These are phyloP conservation scores for Parnassius glacialis DNA, from an alignment of 2,888 invertebrate species.

Conservation along the genomic window DNA sequence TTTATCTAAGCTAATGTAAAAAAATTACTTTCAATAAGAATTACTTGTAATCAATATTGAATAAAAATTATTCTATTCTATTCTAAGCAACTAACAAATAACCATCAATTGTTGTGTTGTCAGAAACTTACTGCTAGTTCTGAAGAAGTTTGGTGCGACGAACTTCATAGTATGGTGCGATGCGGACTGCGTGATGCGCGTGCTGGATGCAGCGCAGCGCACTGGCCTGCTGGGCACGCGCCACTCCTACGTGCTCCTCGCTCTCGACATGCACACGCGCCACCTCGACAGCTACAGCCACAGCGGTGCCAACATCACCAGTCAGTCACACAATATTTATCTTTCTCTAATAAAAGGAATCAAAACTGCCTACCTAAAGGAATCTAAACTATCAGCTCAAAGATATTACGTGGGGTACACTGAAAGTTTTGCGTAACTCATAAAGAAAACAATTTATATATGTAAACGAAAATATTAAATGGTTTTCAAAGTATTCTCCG, in stretches of 20 bases:
- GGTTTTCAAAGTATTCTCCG: too few species aligned
- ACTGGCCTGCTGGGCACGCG: slow-evolving; percentile 62
- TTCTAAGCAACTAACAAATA: background rate
- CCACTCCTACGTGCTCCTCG: slow-evolving; percentile 58
- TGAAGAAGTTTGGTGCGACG: slow-evolving; percentile 57
- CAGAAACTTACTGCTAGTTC: slow-evolving; percentile 57
- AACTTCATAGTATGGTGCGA: slow-evolving; percentile 61
- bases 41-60: too few species aligned
- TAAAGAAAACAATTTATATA: too few species aligned
- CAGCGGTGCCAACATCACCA: slow-evolving; percentile 68
- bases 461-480: too few species aligned
- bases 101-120: background rate
- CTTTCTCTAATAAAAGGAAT: too few species aligned
- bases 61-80: too few species aligned
- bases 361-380: too few species aligned
- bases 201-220: slow-evolving; percentile 68
- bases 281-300: slow-evolving; percentile 56
- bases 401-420: too few species aligned
- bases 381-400: too few species aligned
- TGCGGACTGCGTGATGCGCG: slow-evolving; percentile 53
- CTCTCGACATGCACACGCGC: slow-evolving; percentile 60
- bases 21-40: too few species aligned
- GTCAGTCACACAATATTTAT: slow-evolving; percentile 31
- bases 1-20: background rate
- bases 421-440: too few species aligned